These are phyloP conservation scores for Acipenser ruthenus DNA, from an alignment of 2,797 vertebrate species.

Conservation along the genomic window DNA sequence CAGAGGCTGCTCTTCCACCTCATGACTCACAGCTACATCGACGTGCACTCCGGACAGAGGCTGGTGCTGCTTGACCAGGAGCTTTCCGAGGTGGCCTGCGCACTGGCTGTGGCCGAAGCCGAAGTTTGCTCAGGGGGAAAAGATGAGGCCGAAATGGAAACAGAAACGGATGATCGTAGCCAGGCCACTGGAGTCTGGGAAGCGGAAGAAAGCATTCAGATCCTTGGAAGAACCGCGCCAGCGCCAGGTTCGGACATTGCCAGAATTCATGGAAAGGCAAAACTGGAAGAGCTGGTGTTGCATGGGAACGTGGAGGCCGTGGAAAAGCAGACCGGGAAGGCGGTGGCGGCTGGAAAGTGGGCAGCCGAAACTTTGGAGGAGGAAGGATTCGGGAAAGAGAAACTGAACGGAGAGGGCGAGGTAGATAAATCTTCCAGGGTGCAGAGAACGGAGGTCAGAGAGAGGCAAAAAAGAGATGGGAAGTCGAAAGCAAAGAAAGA, in stretches of 20 bases:
- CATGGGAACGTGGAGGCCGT: conserved; percentile 10
- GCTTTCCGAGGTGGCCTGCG: conserved; percentile 45
- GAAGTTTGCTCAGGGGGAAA: too few species aligned
- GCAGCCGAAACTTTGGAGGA: neutral
- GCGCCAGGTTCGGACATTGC: conserved; percentile 36
- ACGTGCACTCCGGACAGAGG: conserved; percentile 70
- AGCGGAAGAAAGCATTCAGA: conserved; percentile 52
- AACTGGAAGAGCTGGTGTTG: conserved; percentile 4
- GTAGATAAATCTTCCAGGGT: neutral
- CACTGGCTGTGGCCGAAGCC: neutral
- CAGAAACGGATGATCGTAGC: too few species aligned
- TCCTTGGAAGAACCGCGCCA: conserved; percentile 55
- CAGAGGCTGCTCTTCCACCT: conserved; percentile 66
- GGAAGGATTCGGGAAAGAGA: neutral
- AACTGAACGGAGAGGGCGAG: neutral
- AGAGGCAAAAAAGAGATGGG: conserved; percentile 9
- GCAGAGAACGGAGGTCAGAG: neutral
- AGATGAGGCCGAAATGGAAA: too few species aligned
- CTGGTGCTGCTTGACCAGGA: conserved; percentile 73
- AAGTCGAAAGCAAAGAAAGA: conserved; percentile 9
- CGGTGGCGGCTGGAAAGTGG: neutral
- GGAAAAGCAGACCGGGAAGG: conserved; percentile 14
- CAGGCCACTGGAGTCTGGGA: neutral
- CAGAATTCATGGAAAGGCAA: too few species aligned
- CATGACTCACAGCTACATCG: conserved; percentile 82